Evolutionary conservation across 2,113 vertebrate species (phyloP).

Genomic region (Hucho hucho): DNA sequence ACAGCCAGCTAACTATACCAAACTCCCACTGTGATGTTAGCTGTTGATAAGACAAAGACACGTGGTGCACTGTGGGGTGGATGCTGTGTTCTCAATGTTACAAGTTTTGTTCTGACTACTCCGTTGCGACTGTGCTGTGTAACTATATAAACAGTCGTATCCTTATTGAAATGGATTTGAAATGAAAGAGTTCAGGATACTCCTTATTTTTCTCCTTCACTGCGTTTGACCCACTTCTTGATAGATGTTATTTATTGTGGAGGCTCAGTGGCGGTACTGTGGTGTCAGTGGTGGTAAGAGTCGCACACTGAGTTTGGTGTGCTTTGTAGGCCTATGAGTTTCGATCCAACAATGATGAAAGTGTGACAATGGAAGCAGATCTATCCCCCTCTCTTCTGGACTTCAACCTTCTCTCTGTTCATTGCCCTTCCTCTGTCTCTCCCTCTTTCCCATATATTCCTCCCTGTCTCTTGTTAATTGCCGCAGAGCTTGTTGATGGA

Average conservation of each 20-base stretch:
- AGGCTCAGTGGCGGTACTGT: background rate
- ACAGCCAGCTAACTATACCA: constrained; percentile 36
- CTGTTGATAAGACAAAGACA: background rate
- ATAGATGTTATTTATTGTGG: background rate
- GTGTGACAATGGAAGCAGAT: background rate
- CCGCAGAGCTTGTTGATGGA: constrained; percentile 55
- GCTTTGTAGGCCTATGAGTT: background rate
- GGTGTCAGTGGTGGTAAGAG: background rate
- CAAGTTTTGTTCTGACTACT: background rate
- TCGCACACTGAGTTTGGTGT: background rate
- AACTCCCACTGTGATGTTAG: background rate
- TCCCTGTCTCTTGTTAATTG: constrained; percentile 37
- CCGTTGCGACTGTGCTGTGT: background rate
- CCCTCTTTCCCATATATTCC: constrained; percentile 4
- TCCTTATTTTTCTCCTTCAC: background rate
- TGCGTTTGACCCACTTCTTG: background rate
- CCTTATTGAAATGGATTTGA: background rate
- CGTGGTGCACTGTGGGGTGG: background rate
- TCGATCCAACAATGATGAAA: background rate
- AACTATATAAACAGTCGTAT: background rate
- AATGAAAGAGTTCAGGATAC: background rate
- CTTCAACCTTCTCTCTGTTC: background rate
- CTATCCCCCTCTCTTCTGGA: background rate
- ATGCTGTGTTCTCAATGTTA: background rate
- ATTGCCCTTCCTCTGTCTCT: background rate